phyloP scores from a whole-genome alignment of 1,140 invertebrate genomes.

The Pseudomyrmex gracilis region DNA sequence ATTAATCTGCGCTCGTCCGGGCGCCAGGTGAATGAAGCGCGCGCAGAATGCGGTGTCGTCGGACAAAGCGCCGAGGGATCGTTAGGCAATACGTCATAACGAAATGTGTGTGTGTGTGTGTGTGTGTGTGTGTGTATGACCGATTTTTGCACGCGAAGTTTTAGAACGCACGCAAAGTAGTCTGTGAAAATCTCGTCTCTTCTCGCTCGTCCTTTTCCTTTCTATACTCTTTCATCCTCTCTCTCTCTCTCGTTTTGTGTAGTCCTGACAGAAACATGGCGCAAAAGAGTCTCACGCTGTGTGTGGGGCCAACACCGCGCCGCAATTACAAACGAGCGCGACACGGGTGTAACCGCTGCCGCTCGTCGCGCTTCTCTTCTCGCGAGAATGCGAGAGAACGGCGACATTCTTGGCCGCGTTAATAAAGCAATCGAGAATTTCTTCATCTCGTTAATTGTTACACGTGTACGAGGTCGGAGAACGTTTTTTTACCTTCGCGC shows the following conservation, averaged over 20 bases:
- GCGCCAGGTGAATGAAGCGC: not conserved
- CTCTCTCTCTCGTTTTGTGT: not conserved
- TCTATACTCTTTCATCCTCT: not conserved
- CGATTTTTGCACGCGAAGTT: constrained; percentile 49
- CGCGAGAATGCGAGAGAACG: not conserved
- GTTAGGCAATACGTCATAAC: constrained; percentile 55
- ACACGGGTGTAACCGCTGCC: not conserved
- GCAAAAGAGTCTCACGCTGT: constrained; percentile 54
- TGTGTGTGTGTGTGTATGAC: constrained; percentile 25
- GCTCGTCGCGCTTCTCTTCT: constrained; percentile 1
- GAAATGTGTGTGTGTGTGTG: constrained; percentile 26
- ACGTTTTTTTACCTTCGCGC: not conserved
- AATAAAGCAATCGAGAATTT: constrained; percentile 46
- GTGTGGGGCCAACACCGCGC: constrained; percentile 41
- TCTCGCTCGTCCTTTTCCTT: not conserved
- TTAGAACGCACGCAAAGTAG: constrained; percentile 27
- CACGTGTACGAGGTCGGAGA: not conserved
- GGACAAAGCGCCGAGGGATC: constrained; percentile 7
- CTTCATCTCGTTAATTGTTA: constrained; percentile 13
- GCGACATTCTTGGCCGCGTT: not conserved
- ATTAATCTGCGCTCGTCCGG: constrained; percentile 38
- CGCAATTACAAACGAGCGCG: constrained; percentile 41
- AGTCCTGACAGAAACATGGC: constrained; percentile 42
- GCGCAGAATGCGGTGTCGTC: constrained; percentile 19
- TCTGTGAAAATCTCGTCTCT: constrained; percentile 31